A percentile compares a stretch with the other conserved stretches of the same genome.
Evolutionary conservation across 2,888 invertebrate genomes (phyloP).

Genomic region (Diarsia rubi): DNA sequence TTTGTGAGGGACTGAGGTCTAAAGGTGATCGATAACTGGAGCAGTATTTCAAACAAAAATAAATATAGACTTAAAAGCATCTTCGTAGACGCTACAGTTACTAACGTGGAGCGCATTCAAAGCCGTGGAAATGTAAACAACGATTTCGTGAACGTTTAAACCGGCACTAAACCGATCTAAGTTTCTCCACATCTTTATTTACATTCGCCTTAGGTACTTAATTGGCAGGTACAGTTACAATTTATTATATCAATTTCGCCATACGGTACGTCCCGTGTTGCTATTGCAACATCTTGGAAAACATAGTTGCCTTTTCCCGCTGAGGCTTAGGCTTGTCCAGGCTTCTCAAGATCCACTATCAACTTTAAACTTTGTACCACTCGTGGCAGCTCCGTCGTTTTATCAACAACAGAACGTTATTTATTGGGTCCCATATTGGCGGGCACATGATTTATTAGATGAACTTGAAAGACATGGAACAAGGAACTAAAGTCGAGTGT

Average conservation of each 20-base stretch:
- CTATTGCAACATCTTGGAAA: constrained; percentile 62
- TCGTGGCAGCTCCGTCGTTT: constrained; percentile 78
- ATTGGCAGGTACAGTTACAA: constrained; percentile 73
- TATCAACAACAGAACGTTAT: constrained; percentile 81
- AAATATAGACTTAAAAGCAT: constrained; percentile 22
- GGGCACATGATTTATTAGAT: constrained; percentile 76
- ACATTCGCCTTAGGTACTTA: constrained; percentile 67
- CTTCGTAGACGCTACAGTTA: constrained; percentile 14
- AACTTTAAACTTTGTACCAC: constrained; percentile 85
- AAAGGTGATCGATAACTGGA: constrained; percentile 14
- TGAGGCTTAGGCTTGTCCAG: constrained; percentile 77
- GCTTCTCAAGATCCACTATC: constrained; percentile 86
- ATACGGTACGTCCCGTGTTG: constrained; percentile 62
- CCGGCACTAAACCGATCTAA: constrained; percentile 54
- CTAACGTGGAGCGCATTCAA: constrained; percentile 22
- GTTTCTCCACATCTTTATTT: constrained; percentile 58
- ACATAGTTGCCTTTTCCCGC: constrained; percentile 75
- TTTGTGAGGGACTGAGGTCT: constrained; percentile 26
- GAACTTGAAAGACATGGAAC: constrained; percentile 65
- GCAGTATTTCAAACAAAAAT: constrained; percentile 2
- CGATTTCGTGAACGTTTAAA: constrained; percentile 66
- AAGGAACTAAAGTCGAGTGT: constrained; percentile 57
- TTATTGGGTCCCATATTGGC: constrained; percentile 77
- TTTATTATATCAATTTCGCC: constrained; percentile 69
- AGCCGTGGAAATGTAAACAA: constrained; percentile 50